Evolutionary conservation across 1,140 invertebrate species (phyloP).

Genomic region (Drosophila bifasciata): DNA sequence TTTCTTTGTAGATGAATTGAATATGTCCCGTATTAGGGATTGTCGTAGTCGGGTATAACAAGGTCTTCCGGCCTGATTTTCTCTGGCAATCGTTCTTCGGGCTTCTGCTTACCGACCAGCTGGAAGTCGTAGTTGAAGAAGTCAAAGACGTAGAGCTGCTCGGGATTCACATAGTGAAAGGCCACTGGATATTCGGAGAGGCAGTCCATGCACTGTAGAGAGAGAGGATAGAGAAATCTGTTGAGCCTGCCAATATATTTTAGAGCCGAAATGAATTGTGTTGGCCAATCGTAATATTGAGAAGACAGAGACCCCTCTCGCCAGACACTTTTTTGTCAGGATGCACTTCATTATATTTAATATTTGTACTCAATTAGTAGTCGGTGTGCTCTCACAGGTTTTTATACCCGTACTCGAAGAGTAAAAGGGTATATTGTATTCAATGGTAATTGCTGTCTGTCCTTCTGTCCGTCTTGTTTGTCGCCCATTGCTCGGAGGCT

Average conservation of each 20-base stretch:
- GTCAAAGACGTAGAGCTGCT: constrained; percentile 96
- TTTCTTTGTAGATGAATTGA: too few species aligned
- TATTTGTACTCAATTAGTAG: too few species aligned
- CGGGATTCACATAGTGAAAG: constrained; percentile 96
- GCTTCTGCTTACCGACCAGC: constrained; percentile 88
- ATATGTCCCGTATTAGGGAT: too few species aligned
- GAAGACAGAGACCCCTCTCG: too few species aligned
- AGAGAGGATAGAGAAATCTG: background rate
- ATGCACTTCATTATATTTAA: too few species aligned
- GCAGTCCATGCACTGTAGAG: constrained; percentile 92
- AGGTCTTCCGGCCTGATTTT: constrained; percentile 44
- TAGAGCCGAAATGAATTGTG: constrained; percentile 15
- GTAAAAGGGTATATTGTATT: too few species aligned
- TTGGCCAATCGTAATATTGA: constrained; percentile 32
- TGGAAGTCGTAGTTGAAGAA: constrained; percentile 97
- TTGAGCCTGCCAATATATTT: background rate
- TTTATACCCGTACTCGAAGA: too few species aligned
- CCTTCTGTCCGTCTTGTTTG: too few species aligned
- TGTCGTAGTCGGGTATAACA: constrained; percentile 39
- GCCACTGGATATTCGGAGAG: constrained; percentile 98
- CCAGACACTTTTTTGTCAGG: too few species aligned
- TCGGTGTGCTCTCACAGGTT: too few species aligned
- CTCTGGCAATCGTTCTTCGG: constrained; percentile 42
- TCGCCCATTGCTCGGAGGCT: too few species aligned
- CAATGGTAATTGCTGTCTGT: too few species aligned